Evolutionary conservation across 2,888 invertebrate species (phyloP), one percentile per base, ranked within the genome.

Genomic region (Aethes cnicana): DNA sequence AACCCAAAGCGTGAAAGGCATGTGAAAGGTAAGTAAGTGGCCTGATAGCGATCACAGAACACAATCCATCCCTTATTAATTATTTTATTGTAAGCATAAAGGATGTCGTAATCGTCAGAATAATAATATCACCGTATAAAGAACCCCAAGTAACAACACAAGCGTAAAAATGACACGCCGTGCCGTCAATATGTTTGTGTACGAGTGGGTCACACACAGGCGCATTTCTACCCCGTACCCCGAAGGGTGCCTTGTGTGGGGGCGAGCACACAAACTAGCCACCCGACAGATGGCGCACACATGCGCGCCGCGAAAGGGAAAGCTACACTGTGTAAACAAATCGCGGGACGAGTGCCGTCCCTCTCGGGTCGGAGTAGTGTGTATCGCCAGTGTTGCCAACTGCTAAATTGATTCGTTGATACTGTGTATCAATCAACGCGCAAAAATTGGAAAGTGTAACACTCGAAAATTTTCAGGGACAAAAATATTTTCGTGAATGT

Each of bases 1-100:
- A 77, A 77, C 74, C 74, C 67, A 75, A 74, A 81, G 69, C 73
- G 71, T 78, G 74, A 82, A 81, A 74, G n/a, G n/a, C n/a, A n/a
- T n/a, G n/a, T n/a, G n/a, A n/a, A n/a, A n/a, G n/a, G 74, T 75
- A 78, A 74, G 74, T 77, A 81, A 86, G 77, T 77, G 73, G 69
- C 64, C 69, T 61, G 88, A 88, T 89, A 87, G 81, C 77, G 75
- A 89, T 89, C 89, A 71, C 81, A 86, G 86, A 87, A 88, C 84
- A 81, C 81, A 78, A 82, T 84, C 79, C 85, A 87, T 86, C 89
- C 88, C 87, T 89, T 89, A 89, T 88, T 89, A 89, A 89, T 89
- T 89, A 87, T 88, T 89, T 89, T 88, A 89, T 89, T 87, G 88
- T 85, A 81, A 79, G 84, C 86, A 85, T 88, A 88, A 88, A 88